These are phyloP conservation scores for Todiramphus saurophagus DNA, from an alignment of 2,113 vertebrate genomes.

Conservation along the genomic window DNA sequence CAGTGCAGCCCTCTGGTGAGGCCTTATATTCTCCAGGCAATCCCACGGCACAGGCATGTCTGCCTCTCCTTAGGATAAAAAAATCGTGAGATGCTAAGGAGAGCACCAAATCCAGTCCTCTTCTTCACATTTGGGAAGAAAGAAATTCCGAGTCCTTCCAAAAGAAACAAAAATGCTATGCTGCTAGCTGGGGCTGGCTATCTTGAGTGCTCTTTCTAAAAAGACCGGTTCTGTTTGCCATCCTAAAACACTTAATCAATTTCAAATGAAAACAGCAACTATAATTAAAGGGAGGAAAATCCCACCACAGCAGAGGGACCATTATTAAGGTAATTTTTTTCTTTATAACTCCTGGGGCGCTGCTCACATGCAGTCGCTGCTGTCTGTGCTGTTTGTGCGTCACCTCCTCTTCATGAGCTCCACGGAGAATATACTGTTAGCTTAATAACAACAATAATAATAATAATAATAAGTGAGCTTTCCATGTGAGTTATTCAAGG, in stretches of 20 bases:
- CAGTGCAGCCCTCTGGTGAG: not conserved
- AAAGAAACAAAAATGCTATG: not conserved
- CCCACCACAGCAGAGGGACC: constrained; percentile 44
- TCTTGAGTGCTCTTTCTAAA: not conserved
- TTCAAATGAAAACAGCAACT: constrained; percentile 57
- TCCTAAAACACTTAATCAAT: constrained; percentile 61
- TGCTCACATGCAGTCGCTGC: constrained; percentile 50
- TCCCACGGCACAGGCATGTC: not conserved
- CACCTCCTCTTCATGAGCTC: constrained; percentile 35
- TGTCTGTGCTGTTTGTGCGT: constrained; percentile 46
- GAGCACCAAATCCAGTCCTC: not conserved
- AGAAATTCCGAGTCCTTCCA: not conserved
- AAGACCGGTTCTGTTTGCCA: constrained; percentile 22
- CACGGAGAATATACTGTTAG: constrained; percentile 57
- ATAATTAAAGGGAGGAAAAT: constrained; percentile 62
- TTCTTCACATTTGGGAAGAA: not conserved
- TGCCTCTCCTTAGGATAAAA: not conserved
- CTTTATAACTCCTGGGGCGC: constrained; percentile 48
- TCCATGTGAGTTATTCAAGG: constrained; percentile 39
- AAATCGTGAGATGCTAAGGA: not conserved
- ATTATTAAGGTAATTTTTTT: constrained; percentile 59
- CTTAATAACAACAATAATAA: constrained; percentile 57
- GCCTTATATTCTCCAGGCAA: not conserved
- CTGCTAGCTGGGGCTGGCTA: not conserved
- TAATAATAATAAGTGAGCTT: constrained; percentile 41